These are phyloP conservation scores for Zingel zingel DNA, from an alignment of 2,113 vertebrate genomes.

Conservation along the genomic window DNA sequence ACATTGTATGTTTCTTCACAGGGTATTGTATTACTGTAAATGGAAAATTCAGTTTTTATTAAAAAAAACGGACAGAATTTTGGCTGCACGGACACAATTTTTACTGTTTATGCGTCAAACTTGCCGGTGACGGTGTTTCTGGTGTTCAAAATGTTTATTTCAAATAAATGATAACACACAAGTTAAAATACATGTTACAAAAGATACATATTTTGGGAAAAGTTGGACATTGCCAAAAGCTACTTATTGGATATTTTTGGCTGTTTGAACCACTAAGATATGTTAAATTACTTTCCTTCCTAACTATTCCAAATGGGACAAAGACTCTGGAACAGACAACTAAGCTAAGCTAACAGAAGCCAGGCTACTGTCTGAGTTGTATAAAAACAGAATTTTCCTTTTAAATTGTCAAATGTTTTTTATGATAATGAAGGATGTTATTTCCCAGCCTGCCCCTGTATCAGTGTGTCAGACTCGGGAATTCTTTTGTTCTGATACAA, in stretches of 20 bases:
- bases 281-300: too few relatives aligned
- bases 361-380: neutral
- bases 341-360: neutral
- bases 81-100: neutral
- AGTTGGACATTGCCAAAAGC: neutral
- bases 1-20: conserved; percentile 88
- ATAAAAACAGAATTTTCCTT: conserved; percentile 37
- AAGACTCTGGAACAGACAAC: neutral
- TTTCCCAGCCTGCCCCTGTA: conserved; percentile 46
- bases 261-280: neutral
- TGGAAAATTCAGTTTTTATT: conserved; percentile 26
- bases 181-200: too few relatives aligned
- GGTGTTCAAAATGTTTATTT: neutral
- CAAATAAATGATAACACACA: neutral
- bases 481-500: conserved; percentile 46
- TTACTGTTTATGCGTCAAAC: neutral
- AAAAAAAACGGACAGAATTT: neutral
- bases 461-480: conserved; percentile 46
- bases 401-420: conserved; percentile 13
- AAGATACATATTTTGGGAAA: neutral
- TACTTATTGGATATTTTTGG: neutral
- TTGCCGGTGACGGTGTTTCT: neutral
- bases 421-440: conserved; percentile 30
- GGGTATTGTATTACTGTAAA: conserved; percentile 67
- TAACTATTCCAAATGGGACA: neutral